Conservation (phyloP, 2,888 invertebrate genomes). For the Timandra comae region DNA sequence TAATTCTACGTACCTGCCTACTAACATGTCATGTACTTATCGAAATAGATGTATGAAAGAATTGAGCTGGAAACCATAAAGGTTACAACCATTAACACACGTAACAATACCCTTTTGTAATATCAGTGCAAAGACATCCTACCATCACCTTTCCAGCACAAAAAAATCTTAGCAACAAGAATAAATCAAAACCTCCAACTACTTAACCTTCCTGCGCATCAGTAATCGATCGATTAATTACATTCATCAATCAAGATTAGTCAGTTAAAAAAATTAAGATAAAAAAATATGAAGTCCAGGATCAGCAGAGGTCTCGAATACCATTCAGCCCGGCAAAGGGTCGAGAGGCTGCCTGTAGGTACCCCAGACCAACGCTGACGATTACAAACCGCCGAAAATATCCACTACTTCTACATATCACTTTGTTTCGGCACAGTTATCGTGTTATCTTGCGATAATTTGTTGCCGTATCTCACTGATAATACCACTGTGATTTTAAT, state of each 20-base stretch:
- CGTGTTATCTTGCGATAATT: constrained; percentile 57
- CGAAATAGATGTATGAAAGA: too few species aligned
- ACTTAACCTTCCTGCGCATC: too few species aligned
- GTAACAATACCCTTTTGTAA: too few species aligned
- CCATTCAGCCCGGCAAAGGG: constrained; percentile 57
- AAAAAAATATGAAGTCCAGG: constrained; percentile 59
- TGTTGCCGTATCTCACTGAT: constrained; percentile 24
- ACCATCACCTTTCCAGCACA: too few species aligned
- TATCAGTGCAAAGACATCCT: too few species aligned
- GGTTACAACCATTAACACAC: too few species aligned
- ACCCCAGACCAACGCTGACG: constrained; percentile 76
- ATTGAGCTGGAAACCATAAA: too few species aligned
- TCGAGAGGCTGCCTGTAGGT: constrained; percentile 48
- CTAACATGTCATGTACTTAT: too few species aligned
- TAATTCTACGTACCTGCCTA: too few species aligned
- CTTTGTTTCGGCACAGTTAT: constrained; percentile 36
- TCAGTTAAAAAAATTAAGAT: constrained; percentile 58
- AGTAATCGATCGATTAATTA: constrained; percentile 58
- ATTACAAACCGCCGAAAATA: constrained; percentile 50
- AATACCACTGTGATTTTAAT: constrained; percentile 25
- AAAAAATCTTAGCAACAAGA: too few species aligned
- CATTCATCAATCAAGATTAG: constrained; percentile 63
- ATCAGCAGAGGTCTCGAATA: constrained; percentile 79
- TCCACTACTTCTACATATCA: constrained; percentile 37
- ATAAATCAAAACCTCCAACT: too few species aligned